Conservation (phyloP, 2,113 vertebrate genomes). For the Megaptera novaeangliae region DNA sequence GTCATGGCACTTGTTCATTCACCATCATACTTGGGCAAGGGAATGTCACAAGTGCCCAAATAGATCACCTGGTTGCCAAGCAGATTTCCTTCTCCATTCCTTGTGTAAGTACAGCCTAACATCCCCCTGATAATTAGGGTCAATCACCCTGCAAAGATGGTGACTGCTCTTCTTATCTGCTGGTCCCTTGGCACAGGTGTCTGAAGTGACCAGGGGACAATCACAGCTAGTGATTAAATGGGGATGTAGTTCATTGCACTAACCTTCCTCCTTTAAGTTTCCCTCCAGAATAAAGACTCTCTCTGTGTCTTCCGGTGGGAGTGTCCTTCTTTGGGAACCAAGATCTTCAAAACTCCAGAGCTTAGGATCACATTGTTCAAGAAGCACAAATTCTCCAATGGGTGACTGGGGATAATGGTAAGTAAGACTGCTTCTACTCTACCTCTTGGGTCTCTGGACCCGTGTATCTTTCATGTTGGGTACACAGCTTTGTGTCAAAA, state of each 20-base stretch:
- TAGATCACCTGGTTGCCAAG: neutral
- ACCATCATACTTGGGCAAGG: neutral
- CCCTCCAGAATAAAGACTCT: neutral
- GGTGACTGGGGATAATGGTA: neutral
- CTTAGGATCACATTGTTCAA: no score
- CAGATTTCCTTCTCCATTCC: rapidly evolving
- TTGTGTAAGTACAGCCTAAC: neutral
- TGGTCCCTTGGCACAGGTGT: neutral
- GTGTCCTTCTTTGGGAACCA: neutral
- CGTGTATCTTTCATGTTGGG: neutral
- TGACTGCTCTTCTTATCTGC: neutral
- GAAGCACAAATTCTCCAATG: no score
- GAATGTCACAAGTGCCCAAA: no score
- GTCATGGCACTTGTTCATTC: neutral
- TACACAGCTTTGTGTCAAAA: neutral
- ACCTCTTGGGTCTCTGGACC: neutral
- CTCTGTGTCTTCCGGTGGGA: neutral
- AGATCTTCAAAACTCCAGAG: neutral
- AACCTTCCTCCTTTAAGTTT: neutral
- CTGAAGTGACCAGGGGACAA: neutral
- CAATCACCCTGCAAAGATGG: neutral
- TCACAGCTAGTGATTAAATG: neutral
- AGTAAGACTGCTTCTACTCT: no score
- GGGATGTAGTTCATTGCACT: neutral
- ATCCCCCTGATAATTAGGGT: neutral